Conservation (phyloP, 2,113 vertebrate species). For the Rhinichthys klamathensis region DNA sequence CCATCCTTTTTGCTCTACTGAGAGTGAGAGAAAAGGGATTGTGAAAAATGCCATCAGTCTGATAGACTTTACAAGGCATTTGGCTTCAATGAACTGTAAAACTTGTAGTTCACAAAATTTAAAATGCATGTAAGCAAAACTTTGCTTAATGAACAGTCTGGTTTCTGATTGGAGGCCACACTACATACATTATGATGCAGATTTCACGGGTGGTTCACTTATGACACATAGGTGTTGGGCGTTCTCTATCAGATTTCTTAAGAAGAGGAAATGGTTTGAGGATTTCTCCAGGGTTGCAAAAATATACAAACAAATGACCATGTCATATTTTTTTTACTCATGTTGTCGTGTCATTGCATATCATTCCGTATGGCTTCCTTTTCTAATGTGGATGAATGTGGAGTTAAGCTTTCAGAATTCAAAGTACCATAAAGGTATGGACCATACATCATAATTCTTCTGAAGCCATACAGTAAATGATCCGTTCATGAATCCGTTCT, state of each 20-base stretch:
- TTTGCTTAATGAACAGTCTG: not conserved
- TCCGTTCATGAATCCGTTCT: not conserved
- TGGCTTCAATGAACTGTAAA: not conserved
- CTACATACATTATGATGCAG: not conserved
- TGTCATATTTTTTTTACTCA: not conserved
- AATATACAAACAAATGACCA: not conserved
- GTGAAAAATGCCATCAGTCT: not conserved
- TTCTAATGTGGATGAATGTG: not conserved
- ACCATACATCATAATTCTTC: not conserved
- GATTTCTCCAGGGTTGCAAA: not conserved
- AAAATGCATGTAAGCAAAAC: constrained; percentile 1
- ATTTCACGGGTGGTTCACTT: not conserved
- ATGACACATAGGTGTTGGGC: not conserved
- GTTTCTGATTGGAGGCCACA: not conserved
- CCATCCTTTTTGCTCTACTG: not conserved
- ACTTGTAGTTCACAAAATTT: not conserved
- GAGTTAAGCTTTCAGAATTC: not conserved
- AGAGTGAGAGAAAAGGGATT: not conserved
- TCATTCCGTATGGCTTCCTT: not conserved
- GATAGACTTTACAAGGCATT: not conserved
- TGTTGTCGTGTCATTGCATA: not conserved
- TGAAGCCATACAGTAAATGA: not conserved
- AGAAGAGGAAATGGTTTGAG: not conserved
- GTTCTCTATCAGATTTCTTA: not conserved
- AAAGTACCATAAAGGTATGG: not conserved